phyloP scores from a whole-genome alignment of 64 coral and sea anemone species.

The Stichodactyla mertensii region DNA sequence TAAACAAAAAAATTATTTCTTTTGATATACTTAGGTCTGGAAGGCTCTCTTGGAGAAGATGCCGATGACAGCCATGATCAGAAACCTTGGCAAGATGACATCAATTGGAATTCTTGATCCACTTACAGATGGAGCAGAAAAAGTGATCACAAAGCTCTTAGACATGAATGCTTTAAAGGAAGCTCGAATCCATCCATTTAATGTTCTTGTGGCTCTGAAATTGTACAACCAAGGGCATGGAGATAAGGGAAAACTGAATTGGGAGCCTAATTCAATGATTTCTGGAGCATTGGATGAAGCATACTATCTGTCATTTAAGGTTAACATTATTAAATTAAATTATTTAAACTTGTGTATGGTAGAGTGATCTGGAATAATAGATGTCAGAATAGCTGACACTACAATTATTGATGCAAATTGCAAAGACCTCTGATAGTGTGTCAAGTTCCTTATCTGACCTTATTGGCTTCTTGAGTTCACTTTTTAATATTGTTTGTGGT shows the following conservation, averaged over 20 bases:
- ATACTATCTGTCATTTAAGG: conserved; percentile 89
- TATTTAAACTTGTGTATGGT: no score
- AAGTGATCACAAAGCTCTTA: conserved; percentile 41
- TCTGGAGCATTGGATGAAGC: conserved; percentile 67
- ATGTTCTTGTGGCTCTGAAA: conserved; percentile 68
- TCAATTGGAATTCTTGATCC: no score
- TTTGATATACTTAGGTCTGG: conserved; percentile 51
- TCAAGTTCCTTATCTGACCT: neutral
- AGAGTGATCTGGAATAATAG: neutral
- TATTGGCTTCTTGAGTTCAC: neutral
- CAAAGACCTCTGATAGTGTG: neutral
- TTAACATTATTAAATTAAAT: neutral
- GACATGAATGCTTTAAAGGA: conserved; percentile 32
- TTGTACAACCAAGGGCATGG: conserved; percentile 73
- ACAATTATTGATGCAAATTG: neutral
- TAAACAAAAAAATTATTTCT: neutral
- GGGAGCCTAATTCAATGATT: conserved; percentile 62
- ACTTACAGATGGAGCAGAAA: conserved; percentile 20
- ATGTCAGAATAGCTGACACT: neutral
- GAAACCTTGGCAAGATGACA: conserved; percentile 46
- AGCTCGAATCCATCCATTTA: conserved; percentile 88
- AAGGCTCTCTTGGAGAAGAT: conserved; percentile 87
- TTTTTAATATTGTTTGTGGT: neutral
- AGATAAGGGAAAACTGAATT: conserved; percentile 67
- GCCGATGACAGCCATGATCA: conserved; percentile 98